These are phyloP conservation scores for Albula glossodonta DNA, from an alignment of 2,113 vertebrate genomes.

Conservation along the genomic window DNA sequence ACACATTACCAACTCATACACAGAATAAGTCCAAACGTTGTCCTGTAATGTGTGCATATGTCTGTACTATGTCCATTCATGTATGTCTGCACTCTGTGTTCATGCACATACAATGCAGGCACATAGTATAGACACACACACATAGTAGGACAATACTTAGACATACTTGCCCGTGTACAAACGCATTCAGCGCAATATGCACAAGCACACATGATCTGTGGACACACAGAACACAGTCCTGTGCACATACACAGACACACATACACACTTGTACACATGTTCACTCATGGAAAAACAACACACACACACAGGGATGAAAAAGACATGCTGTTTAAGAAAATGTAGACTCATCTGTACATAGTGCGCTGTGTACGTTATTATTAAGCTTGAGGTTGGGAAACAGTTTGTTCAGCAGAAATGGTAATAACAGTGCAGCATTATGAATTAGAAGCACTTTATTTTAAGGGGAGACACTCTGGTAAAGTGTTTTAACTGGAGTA, in stretches of 20 bases:
- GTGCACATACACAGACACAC: not conserved
- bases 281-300: not conserved
- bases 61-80: too few relatives aligned
- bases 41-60: too few relatives aligned
- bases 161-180: not conserved
- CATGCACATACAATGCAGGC: too few relatives aligned
- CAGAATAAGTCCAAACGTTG: not conserved
- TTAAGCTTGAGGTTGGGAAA: too few relatives aligned
- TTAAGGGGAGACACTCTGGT: not conserved
- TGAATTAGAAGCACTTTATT: not conserved
- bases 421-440: not conserved
- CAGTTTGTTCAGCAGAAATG: too few relatives aligned
- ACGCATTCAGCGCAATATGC: not conserved
- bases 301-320: not conserved
- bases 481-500: not conserved
- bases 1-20: not conserved
- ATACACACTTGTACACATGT: not conserved
- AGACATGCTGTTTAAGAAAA: too few relatives aligned
- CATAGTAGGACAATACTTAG: too few relatives aligned
- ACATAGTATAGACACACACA: too few relatives aligned
- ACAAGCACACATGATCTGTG: not conserved
- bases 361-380: too few relatives aligned
- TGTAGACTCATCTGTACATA: too few relatives aligned
- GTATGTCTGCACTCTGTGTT: too few relatives aligned
- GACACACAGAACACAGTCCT: not conserved